Percentiles rank a stretch among this genome's conserved stretches.
Evolutionary conservation across 2,113 vertebrate species (phyloP).

Genomic region (Haemorhous mexicanus): DNA sequence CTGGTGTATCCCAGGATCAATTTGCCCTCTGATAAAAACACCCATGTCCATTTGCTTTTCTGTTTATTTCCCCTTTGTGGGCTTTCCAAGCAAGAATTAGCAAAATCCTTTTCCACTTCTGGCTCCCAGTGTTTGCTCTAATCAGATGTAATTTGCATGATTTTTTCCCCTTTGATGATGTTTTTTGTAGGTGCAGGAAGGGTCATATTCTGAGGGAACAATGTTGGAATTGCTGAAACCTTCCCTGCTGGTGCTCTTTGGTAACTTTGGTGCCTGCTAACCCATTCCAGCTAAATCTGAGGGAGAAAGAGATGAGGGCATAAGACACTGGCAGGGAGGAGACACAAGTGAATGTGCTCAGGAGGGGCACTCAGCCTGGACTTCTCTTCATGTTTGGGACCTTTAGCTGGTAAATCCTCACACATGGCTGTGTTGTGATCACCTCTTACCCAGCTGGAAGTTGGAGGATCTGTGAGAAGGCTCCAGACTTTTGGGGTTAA

Average conservation of each 20-base stretch:
- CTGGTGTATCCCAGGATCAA: not conserved
- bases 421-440: accelerated
- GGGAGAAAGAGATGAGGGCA: not conserved
- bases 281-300: not conserved
- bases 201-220: not conserved
- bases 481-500: not conserved
- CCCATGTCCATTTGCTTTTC: not conserved
- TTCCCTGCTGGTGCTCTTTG: not conserved
- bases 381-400: not conserved
- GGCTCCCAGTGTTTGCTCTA: not conserved
- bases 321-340: not conserved
- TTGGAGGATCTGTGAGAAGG: not conserved
- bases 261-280: not conserved
- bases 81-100: not conserved
- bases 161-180: not conserved
- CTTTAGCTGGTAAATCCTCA: not conserved
- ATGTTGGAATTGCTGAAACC: not conserved
- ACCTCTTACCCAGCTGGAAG: not conserved
- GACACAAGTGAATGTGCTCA: not conserved
- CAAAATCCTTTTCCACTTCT: not conserved
- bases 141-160: not conserved
- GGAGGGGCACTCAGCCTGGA: not conserved
- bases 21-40: not conserved
- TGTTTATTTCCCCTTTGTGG: not conserved
- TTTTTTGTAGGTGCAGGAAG: not conserved